Percentiles rank a stretch among this genome's conserved stretches.
Conservation (phyloP, 2,113 vertebrate genomes). For the Caranx melampygus region DNA sequence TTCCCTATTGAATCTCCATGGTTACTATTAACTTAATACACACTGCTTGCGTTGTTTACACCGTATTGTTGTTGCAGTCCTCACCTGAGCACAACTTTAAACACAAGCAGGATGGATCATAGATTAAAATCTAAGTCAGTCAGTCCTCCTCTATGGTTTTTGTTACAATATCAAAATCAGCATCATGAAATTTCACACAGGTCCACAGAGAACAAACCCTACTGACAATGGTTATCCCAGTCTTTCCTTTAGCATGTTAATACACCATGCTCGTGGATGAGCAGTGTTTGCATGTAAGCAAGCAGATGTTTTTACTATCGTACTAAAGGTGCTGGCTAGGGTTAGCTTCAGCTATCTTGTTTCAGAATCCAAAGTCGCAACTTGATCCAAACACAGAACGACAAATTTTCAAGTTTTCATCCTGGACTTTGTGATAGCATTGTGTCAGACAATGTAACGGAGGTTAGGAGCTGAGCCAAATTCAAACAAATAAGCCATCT, state of each 20-base stretch:
- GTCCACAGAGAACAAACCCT: no score
- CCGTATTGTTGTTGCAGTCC: not conserved
- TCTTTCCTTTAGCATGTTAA: no score
- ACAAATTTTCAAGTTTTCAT: not conserved
- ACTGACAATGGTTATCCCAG: no score
- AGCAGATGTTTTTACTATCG: not conserved
- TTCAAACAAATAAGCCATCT: not conserved
- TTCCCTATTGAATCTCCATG: no score
- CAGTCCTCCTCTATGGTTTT: not conserved
- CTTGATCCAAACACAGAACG: not conserved
- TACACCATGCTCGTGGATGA: not conserved
- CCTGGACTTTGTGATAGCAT: not conserved
- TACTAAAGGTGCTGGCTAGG: not conserved
- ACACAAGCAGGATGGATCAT: no score
- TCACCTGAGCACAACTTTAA: not conserved
- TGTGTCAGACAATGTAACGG: not conserved
- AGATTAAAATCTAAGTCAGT: not conserved
- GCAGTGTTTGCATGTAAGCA: not conserved
- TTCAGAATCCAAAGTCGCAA: not conserved
- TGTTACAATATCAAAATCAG: not conserved
- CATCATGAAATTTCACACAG: not conserved
- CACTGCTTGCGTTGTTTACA: not conserved
- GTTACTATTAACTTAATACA: not conserved
- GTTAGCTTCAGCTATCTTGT: not conserved
- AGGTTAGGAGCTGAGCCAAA: constrained; percentile 3